These are phyloP conservation scores for Distichodus sexfasciatus DNA, from an alignment of 2,797 vertebrate genomes.

Conservation along the genomic window DNA sequence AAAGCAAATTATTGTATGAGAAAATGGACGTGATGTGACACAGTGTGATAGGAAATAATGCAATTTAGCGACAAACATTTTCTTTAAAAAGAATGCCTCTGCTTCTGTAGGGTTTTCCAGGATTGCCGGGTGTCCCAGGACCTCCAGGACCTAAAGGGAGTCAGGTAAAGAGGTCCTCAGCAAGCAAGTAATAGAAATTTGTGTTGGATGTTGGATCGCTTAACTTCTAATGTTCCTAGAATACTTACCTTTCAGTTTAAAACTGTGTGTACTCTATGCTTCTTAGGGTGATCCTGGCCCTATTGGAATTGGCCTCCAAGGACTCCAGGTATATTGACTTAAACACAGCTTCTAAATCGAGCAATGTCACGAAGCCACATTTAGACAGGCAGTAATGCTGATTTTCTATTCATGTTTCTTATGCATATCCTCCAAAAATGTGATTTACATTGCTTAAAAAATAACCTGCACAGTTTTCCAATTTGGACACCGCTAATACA, in stretches of 20 bases:
- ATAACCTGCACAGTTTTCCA: not conserved
- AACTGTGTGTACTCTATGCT: conserved; percentile 18
- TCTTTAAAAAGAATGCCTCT: not conserved
- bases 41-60: not conserved
- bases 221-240: no score
- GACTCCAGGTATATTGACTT: conserved; percentile 63
- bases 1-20: no score
- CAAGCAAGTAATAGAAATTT: conserved; percentile 6
- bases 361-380: not conserved
- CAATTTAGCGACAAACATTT: not conserved
- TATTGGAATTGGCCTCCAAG: conserved; percentile 61
- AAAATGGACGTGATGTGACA: not conserved
- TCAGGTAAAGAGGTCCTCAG: conserved; percentile 72
- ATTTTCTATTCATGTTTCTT: not conserved
- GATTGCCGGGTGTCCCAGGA: conserved; percentile 80
- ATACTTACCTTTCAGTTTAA: no score
- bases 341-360: not conserved
- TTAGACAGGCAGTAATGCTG: not conserved
- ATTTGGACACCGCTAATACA: not conserved
- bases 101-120: conserved; percentile 77
- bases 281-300: conserved; percentile 68
- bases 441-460: conserved; percentile 13
- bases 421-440: conserved; percentile 15
- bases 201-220: no score
- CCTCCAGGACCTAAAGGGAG: conserved; percentile 77